Evolutionary conservation across 2,888 invertebrate species (phyloP).

Genomic region (Acanthosepion esculentum): DNA sequence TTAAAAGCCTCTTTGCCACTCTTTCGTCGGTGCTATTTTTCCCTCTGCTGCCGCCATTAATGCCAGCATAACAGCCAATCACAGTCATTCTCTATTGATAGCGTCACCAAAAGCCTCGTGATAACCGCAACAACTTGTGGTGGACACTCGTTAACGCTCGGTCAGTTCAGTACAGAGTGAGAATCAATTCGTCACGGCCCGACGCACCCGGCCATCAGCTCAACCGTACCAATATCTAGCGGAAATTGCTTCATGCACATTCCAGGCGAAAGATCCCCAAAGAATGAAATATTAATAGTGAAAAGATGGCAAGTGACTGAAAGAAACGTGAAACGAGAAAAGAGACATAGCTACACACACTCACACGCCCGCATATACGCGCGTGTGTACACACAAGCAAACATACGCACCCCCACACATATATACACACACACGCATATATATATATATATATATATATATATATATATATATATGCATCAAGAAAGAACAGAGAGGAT

Average conservation of each 20-base stretch:
- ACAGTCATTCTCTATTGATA: neutral
- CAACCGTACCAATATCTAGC: neutral
- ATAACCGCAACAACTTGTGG: neutral
- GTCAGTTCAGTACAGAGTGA: neutral
- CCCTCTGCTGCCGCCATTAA: neutral
- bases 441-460: too few relatives aligned
- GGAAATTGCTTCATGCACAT: neutral
- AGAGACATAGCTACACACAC: too few relatives aligned
- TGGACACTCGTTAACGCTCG: neutral
- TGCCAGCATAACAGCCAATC: conserved; percentile 33
- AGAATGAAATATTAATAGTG: neutral
- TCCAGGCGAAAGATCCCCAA: neutral
- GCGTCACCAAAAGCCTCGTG: neutral
- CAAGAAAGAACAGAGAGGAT: too few relatives aligned
- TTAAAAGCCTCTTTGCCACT: too few relatives aligned
- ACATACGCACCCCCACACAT: too few relatives aligned
- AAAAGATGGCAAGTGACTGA: neutral
- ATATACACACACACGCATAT: too few relatives aligned
- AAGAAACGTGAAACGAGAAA: neutral
- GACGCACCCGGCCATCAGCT: neutral
- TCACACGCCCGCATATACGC: too few relatives aligned
- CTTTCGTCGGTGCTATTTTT: neutral
- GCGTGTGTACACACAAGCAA: too few relatives aligned
- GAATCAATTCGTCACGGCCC: neutral
- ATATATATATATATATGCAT: too few relatives aligned